Evolutionary conservation across 1,140 invertebrate species (phyloP).

Genomic region (Penaeus japonicus): DNA sequence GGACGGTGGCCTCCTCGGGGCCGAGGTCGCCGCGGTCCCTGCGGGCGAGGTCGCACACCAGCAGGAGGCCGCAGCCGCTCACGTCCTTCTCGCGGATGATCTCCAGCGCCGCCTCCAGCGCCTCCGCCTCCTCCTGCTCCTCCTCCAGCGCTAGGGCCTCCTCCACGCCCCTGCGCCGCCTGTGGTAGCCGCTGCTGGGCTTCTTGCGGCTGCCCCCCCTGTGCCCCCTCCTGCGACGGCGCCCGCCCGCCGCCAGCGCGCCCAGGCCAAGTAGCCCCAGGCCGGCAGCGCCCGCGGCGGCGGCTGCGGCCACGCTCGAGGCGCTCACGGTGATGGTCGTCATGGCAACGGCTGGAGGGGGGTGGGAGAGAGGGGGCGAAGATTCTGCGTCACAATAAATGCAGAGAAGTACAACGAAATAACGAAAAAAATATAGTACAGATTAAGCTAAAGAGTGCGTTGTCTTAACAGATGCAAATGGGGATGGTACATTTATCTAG

Average conservation of each 20-base stretch:
- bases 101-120: not conserved
- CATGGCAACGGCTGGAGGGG: too few relatives aligned
- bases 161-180: not conserved
- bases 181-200: not conserved
- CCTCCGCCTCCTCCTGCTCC: not conserved
- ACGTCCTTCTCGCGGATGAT: not conserved
- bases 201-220: not conserved
- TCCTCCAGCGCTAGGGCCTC: not conserved
- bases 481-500: too few relatives aligned
- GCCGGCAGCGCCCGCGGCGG: not conserved
- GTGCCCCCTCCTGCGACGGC: not conserved
- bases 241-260: not conserved
- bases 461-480: too few relatives aligned
- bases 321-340: not conserved
- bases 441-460: too few relatives aligned
- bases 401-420: too few relatives aligned
- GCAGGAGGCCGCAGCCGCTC: not conserved
- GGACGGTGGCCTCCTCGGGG: not conserved
- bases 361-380: too few relatives aligned
- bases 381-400: too few relatives aligned
- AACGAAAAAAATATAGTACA: too few relatives aligned
- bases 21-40: not conserved
- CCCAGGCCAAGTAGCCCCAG: not conserved
- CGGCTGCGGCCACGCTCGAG: not conserved
- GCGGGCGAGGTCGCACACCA: conserved; percentile 1